These are phyloP conservation scores for Pseudolycoriella hygida DNA, from an alignment of 2,888 invertebrate genomes.

Conservation along the genomic window DNA sequence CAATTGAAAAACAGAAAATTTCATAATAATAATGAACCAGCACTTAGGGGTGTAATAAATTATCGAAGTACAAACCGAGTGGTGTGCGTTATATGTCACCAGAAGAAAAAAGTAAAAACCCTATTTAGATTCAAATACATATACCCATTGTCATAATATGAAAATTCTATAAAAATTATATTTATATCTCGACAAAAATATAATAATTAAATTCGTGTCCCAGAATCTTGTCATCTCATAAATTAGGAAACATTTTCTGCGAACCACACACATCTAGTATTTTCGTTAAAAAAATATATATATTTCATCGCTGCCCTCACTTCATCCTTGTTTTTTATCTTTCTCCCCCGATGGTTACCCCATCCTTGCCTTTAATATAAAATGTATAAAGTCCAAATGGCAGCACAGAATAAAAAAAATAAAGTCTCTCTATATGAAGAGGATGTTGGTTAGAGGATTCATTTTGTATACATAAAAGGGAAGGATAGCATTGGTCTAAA, in stretches of 20 bases:
- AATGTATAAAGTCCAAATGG: background rate
- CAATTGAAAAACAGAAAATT: constrained; percentile 5
- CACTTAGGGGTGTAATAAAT: constrained; percentile 5
- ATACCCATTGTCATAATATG: background rate
- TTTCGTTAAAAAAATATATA: background rate
- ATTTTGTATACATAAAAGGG: background rate
- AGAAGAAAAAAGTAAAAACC: background rate
- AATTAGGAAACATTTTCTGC: constrained; percentile 5
- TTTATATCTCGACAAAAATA: constrained; percentile 5
- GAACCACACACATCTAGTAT: constrained; percentile 2
- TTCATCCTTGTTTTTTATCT: background rate
- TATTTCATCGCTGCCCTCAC: background rate
- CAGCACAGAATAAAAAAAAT: too few relatives aligned
- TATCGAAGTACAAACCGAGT: background rate
- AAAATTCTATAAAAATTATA: background rate
- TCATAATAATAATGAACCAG: constrained; percentile 4
- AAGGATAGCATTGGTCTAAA: background rate
- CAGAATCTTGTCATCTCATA: constrained; percentile 7
- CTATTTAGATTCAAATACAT: background rate
- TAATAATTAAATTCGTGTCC: constrained; percentile 7
- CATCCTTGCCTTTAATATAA: background rate
- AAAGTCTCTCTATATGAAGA: background rate
- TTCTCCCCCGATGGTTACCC: background rate
- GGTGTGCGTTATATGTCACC: background rate
- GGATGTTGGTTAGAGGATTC: background rate